Base-by-base conservation (phyloP, 2,888 invertebrate genomes). In the Ennomos quercinarius region DNA sequence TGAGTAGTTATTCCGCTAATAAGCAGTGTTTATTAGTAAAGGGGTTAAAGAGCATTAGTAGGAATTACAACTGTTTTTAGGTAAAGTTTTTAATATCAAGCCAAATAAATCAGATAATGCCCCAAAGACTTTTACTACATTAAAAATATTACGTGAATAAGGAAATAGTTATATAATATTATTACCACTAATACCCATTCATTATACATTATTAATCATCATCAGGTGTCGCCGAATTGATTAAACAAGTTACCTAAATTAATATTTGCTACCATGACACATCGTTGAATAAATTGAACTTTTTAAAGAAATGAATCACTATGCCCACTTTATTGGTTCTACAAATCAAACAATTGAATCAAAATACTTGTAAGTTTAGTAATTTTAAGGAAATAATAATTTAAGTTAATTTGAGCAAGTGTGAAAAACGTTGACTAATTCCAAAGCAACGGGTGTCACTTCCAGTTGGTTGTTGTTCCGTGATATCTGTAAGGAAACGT, bases 341-440 rank as follows among this genome's bases (percentile, higher is more conserved):
- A 56, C 44, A 44, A 51, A 41, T 51, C 44, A 57, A 43, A 50
- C 49, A 45, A 45, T 57, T 46, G 51, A 57, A 57, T 46, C 5
- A 46, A 49, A 49, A 51, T 41, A 9, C 43, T 35, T 17, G 17
- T 17, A 50, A 36, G 40, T 35, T 10, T 8, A 46, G 12, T 5
- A 41, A 11, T 43, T 37, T 37, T 27, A 34, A 38, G 55, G 13
- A 51, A 51, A 41, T 46, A 52, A 43, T 47, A 53, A 53, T 49
- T 44, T 53, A 36, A 58, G 53, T 53, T 44, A 53, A 58, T 58
- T 58, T 58, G 53, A 44, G 44, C 54, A 59, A 54, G 59, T 59
- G 54, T 54, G 12, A 41, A 37, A 11, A 48, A 42, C 40, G 45
- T 38, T 54, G 54, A 59, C 49, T 54, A 58, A 58, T 53, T 47